These are phyloP conservation scores for Epistrophe eligans DNA, from an alignment of 2,888 invertebrate species.

Conservation along the genomic window DNA sequence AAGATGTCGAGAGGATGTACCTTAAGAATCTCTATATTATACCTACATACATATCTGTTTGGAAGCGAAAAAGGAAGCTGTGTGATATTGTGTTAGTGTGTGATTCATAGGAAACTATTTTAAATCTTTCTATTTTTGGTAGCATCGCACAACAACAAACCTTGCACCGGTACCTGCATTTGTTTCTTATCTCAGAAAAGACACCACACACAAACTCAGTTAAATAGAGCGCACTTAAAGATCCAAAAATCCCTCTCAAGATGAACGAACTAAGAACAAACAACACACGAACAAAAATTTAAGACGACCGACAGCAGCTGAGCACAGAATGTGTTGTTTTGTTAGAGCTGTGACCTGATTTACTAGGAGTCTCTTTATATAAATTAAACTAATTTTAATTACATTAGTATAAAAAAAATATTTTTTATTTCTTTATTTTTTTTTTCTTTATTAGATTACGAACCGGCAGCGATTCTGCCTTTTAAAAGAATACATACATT, in stretches of 20 bases:
- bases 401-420: no score
- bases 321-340: constrained; percentile 25
- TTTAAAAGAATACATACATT: no score
- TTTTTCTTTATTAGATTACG: no score
- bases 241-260: constrained; percentile 23
- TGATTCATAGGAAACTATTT: constrained; percentile 60
- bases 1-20: constrained; percentile 22
- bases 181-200: constrained; percentile 53
- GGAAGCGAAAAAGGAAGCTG: constrained; percentile 63
- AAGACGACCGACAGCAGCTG: constrained; percentile 41
- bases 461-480: no score
- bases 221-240: constrained; percentile 39
- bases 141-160: constrained; percentile 17
- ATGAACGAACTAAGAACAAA: neutral
- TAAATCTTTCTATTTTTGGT: constrained; percentile 59
- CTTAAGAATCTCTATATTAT: neutral
- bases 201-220: constrained; percentile 9
- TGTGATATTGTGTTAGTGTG: constrained; percentile 13
- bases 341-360: constrained; percentile 57
- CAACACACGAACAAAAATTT: neutral
- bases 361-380: constrained; percentile 36
- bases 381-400: no score
- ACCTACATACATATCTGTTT: neutral
- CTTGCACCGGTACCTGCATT: neutral
- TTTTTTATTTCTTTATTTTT: no score